Base-by-base conservation (phyloP, 30 jellyfish, hydroid and myxozoan species). In the Pseudorhiza aurosa region DNA sequence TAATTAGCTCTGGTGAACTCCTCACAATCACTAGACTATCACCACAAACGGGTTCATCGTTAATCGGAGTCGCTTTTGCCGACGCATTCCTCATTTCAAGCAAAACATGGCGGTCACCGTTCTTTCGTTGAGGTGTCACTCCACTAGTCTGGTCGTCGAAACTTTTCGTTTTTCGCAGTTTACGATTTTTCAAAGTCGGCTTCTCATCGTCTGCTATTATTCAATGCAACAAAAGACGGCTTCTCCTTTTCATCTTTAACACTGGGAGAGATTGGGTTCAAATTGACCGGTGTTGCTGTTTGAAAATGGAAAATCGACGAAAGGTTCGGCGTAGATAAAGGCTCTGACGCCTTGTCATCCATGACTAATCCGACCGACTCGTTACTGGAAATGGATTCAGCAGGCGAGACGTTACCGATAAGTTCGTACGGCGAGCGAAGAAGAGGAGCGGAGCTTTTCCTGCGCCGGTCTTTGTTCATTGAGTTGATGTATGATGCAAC, bases 401-500 rank as follows among this genome's bases (percentile, higher is more conserved):
- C 28, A 22, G 49, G 78, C 8, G 33, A 31, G n/a, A 19, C 27
- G 1, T 37, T 31, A 19, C 29, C 68, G 12, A 18, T 43, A 4
- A 7, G 35, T 26, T 73, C 88, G 39, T 21, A 43, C 25, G 60
- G 33, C 1, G 75, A 42, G 36, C 85, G 74, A 26, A 82, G 50
- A 26, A 62, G 22, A 9, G 88, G 81, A 30, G 85, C 88, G n/a
- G 95, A 84, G 8, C 56, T 12, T 26, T 84, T 84, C 49, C 95
- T 67, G 14, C 49, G 40, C 37, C 71, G 47, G 35, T 80, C 91
- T 42, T 80, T 80, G 84, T 80, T 80, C 91, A 80, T 80, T 57
- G 95, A 71, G 28, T 84, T 73, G 55, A 84, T 72, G 56, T 84
- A 84, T 0, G 95, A 84, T 3, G 88, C 95, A 63, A 73, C 95